These are phyloP conservation scores for Falco peregrinus DNA, from an alignment of 2,797 vertebrate species.

Conservation along the genomic window DNA sequence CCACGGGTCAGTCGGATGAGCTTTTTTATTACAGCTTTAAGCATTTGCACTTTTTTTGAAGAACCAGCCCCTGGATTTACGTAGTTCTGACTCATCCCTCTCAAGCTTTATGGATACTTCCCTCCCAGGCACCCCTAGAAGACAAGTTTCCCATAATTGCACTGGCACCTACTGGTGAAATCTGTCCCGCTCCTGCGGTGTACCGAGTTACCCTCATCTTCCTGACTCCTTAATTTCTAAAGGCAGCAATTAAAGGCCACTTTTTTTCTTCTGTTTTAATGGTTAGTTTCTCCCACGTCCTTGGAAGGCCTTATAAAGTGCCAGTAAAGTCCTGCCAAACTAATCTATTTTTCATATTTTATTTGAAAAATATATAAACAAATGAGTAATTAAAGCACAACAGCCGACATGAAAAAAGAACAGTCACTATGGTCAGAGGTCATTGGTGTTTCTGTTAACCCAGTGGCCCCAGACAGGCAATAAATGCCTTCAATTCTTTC, in stretches of 20 bases:
- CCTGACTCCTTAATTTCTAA: background rate
- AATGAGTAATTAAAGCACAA: background rate
- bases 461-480: background rate
- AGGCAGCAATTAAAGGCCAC: background rate
- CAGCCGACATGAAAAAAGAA: background rate
- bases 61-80: background rate
- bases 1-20: background rate
- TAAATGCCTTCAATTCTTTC: background rate
- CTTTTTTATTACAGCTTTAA: background rate
- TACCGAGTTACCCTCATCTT: background rate
- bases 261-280: background rate
- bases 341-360: background rate
- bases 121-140: background rate
- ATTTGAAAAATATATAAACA: background rate
- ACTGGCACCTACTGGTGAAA: constrained; percentile 18
- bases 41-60: background rate
- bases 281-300: background rate
- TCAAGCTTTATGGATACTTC: background rate
- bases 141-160: background rate
- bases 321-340: background rate
- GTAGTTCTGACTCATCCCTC: background rate
- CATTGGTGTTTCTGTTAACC: background rate
- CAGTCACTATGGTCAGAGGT: background rate
- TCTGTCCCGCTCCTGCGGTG: accelerated
- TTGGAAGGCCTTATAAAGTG: background rate